phyloP scores from a whole-genome alignment of 2,888 invertebrate genomes.

The Elgonia sp. region DNA sequence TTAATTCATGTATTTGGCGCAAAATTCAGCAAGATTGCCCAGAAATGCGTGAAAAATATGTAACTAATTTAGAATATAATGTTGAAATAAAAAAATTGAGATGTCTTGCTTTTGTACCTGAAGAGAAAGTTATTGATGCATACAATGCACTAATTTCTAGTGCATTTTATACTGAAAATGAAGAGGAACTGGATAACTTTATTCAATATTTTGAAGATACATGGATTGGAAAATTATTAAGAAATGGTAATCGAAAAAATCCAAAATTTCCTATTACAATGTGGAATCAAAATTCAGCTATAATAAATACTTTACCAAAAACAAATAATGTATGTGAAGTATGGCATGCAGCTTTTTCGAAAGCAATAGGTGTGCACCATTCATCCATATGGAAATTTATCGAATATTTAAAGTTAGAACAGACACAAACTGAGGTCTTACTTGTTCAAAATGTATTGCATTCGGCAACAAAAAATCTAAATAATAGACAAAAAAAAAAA shows the following conservation, averaged over 20 bases:
- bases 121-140: background rate
- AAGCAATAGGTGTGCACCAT: too few relatives aligned
- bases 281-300: too few relatives aligned
- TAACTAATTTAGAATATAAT: background rate
- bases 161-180: conserved; percentile 7
- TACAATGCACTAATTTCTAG: background rate
- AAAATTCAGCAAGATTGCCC: conserved; percentile 11
- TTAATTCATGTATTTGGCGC: conserved; percentile 15
- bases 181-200: background rate
- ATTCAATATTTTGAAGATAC: conserved; percentile 25
- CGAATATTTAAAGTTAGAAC: too few relatives aligned
- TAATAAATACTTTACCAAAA: too few relatives aligned
- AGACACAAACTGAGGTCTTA: too few relatives aligned
- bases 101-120: conserved; percentile 4
- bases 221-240: conserved; percentile 13
- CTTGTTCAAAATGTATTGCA: too few relatives aligned
- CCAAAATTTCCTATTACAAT: background rate
- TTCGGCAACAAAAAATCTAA: too few relatives aligned
- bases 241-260: background rate
- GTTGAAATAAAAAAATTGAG: conserved; percentile 19
- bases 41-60: background rate
- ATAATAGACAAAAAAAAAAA: too few relatives aligned
- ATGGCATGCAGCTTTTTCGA: too few relatives aligned
- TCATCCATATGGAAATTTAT: too few relatives aligned
- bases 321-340: too few relatives aligned